Percentiles rank a stretch among this genome's conserved stretches.
Evolutionary conservation across 53 echinoderm and acorn worm species (phyloP).

Genomic region (Glandiceps talaboti): DNA sequence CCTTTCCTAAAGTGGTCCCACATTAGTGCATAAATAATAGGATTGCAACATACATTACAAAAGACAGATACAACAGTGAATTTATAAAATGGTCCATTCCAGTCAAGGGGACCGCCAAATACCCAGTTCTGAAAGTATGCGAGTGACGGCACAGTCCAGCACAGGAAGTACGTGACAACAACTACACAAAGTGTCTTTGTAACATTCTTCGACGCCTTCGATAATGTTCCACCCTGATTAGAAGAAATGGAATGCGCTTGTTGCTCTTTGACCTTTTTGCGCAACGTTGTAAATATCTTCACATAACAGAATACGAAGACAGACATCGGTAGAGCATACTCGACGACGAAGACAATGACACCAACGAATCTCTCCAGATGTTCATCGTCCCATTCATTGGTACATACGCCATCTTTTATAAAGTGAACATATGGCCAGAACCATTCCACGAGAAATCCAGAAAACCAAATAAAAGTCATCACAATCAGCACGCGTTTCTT

Average conservation of each 20-base stretch:
- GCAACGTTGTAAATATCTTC: slow-evolving; percentile 48
- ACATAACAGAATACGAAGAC: slow-evolving; percentile 55
- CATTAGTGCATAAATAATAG: slow-evolving; percentile 83
- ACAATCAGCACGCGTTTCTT: slow-evolving; percentile 32
- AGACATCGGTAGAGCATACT: slow-evolving; percentile 57
- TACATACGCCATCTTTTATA: slow-evolving; percentile 18
- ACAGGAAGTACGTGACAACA: slow-evolving; percentile 52
- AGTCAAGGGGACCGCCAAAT: slow-evolving; percentile 73
- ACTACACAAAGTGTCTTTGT: slow-evolving; percentile 65
- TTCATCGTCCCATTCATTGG: slow-evolving; percentile 33
- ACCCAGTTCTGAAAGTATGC: slow-evolving; percentile 57
- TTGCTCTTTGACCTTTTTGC: slow-evolving; percentile 19
- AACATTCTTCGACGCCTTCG: slow-evolving; percentile 49
- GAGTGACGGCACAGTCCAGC: slow-evolving; percentile 77
- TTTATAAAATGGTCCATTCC: slow-evolving; percentile 44
- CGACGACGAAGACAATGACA: slow-evolving; percentile 60
- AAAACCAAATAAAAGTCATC: slow-evolving; percentile 26
- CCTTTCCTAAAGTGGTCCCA: slow-evolving; percentile 78
- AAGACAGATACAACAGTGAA: slow-evolving; percentile 65
- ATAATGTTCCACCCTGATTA: slow-evolving; percentile 1
- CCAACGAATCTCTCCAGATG: slow-evolving; percentile 43
- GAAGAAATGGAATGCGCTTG: slow-evolving; percentile 15
- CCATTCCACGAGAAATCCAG: slow-evolving; percentile 61
- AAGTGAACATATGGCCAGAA: slow-evolving; percentile 71
- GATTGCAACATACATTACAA: slow-evolving; percentile 74